Evolutionary conservation across 2,888 invertebrate species (phyloP).

Genomic region (Monochamus alternatus): DNA sequence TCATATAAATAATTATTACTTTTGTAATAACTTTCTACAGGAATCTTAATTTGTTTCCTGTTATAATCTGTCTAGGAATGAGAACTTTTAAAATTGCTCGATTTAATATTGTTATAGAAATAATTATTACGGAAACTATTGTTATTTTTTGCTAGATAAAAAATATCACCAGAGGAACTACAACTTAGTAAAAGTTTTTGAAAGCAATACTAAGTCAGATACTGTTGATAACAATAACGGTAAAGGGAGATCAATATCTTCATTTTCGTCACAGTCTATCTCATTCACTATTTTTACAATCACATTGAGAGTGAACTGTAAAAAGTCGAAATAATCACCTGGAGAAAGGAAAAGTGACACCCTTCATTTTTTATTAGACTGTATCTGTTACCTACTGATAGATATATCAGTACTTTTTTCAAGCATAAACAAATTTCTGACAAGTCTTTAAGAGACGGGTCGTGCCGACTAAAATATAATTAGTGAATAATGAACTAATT

Average conservation of each 20-base stretch:
- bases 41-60: no score
- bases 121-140: not conserved
- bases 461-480: slow-evolving; percentile 6
- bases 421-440: slow-evolving; percentile 3
- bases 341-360: slow-evolving; percentile 18
- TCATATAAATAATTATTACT: no score
- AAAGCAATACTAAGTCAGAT: not conserved
- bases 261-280: slow-evolving; percentile 13
- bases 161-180: not conserved
- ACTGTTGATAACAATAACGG: not conserved
- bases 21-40: no score
- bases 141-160: not conserved
- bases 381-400: slow-evolving; percentile 7
- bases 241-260: slow-evolving; percentile 16
- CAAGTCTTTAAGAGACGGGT: not conserved
- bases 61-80: no score
- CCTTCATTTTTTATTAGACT: slow-evolving; percentile 5
- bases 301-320: slow-evolving; percentile 8
- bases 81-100: no score
- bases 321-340: not conserved
- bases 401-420: slow-evolving; percentile 8
- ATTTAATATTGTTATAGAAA: not conserved
- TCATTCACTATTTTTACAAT: slow-evolving; percentile 14
- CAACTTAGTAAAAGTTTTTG: slow-evolving; percentile 12
- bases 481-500: slow-evolving; percentile 4